phyloP scores from a whole-genome alignment of 2,888 invertebrate genomes.

The Eurytoma californica region DNA sequence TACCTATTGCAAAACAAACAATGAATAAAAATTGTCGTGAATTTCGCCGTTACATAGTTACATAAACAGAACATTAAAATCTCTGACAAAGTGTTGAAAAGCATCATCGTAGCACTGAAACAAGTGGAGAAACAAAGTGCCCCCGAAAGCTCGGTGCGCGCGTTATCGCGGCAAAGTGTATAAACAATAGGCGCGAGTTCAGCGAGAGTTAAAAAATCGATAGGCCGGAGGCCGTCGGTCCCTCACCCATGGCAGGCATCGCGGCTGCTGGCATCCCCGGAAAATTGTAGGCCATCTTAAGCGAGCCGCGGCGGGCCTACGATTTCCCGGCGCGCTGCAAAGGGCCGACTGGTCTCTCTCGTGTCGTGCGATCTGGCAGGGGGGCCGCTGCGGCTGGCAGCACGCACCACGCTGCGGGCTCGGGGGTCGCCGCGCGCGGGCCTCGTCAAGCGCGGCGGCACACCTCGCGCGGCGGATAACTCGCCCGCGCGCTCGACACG shows the following conservation, averaged over 20 bases:
- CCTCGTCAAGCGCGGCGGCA: too few species aligned
- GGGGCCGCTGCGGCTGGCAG: background rate
- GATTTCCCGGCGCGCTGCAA: slow-evolving; percentile 19
- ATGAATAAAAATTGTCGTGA: background rate
- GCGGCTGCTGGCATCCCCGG: slow-evolving; percentile 71
- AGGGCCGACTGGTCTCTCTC: background rate
- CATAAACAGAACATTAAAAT: background rate
- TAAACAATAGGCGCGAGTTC: background rate
- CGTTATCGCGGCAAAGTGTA: background rate
- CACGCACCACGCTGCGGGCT: too few species aligned
- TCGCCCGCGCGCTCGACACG: too few species aligned
- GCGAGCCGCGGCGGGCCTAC: slow-evolving; percentile 10
- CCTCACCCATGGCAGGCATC: slow-evolving; percentile 72
- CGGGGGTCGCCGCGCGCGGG: too few species aligned
- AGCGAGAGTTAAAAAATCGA: slow-evolving; percentile 25
- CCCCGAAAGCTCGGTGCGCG: background rate
- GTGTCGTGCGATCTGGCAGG: background rate
- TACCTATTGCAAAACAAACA: slow-evolving; percentile 61
- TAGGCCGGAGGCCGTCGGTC: background rate
- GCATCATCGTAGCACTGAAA: background rate
- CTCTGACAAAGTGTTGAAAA: background rate
- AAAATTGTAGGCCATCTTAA: slow-evolving; percentile 73
- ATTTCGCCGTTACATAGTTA: background rate
- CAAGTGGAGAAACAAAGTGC: background rate
- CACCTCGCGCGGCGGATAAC: too few species aligned